Conservation (phyloP, 2,113 vertebrate genomes). For the Falco punctatus region DNA sequence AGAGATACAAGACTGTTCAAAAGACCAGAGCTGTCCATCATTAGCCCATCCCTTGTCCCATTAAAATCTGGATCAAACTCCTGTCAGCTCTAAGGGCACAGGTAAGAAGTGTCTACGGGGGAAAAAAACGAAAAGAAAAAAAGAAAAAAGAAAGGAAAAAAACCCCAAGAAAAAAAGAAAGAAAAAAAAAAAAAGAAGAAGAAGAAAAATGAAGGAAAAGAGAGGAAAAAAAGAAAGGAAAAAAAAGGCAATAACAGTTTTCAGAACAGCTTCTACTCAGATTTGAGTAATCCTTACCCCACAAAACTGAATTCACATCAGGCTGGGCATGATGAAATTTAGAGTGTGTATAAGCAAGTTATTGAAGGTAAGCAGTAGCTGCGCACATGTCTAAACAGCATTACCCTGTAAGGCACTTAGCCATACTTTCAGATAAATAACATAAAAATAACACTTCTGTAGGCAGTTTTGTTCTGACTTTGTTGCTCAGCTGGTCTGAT, state of each 20-base stretch:
- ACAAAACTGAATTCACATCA: not conserved
- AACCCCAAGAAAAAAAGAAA: too few species aligned
- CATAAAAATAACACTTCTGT: not conserved
- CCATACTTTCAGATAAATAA: not conserved
- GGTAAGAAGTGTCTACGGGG: not conserved
- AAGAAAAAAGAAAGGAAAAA: too few species aligned
- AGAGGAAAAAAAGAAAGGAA: not conserved
- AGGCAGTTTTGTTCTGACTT: not conserved
- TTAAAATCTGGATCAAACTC: not conserved
- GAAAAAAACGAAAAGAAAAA: not conserved
- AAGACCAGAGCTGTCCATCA: not conserved
- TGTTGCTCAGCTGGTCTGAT: not conserved
- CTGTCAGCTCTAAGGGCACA: not conserved
- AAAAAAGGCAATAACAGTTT: not conserved
- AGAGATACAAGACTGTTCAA: not conserved
- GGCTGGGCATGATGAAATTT: not conserved
- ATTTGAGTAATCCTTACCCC: not conserved
- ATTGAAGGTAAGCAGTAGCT: not conserved
- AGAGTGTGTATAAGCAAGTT: not conserved
- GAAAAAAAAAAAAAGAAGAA: too few species aligned
- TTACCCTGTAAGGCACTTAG: not conserved
- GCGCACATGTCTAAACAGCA: fast-evolving
- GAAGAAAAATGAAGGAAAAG: too few species aligned
- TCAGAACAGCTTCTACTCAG: not conserved
- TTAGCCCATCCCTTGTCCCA: not conserved